A percentile compares a stretch with the other conserved stretches of the same genome.
These are phyloP conservation scores for Brachypteracias leptosomus DNA, from an alignment of 2,113 vertebrate species.

Conservation along the genomic window DNA sequence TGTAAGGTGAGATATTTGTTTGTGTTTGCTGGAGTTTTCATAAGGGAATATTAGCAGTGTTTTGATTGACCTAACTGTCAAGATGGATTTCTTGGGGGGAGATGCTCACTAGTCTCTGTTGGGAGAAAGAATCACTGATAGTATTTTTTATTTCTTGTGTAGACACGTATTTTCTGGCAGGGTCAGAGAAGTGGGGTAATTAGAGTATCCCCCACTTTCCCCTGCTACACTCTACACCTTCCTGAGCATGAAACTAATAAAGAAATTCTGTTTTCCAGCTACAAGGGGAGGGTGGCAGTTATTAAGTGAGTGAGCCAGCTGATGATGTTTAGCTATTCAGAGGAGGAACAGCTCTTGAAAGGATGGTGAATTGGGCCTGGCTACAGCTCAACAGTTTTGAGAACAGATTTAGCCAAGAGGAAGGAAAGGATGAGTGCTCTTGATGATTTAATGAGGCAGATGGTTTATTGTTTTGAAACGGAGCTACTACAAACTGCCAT, in stretches of 20 bases:
- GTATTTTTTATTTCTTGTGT: background rate
- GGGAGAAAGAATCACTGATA: background rate
- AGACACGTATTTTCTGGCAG: accelerated
- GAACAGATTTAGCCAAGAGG: slow-evolving; percentile 11
- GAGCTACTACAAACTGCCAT: background rate
- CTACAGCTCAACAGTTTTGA: background rate
- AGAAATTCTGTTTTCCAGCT: background rate
- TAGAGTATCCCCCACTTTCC: background rate
- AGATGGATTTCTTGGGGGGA: background rate
- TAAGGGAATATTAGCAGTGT: background rate
- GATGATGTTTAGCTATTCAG: background rate
- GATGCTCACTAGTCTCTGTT: background rate
- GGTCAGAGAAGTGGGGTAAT: background rate
- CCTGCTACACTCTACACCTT: background rate
- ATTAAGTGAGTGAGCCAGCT: background rate
- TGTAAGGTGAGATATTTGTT: background rate
- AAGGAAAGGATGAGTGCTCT: slow-evolving; percentile 17
- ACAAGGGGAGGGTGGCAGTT: background rate
- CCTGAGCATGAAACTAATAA: background rate
- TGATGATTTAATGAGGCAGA: slow-evolving; percentile 49
- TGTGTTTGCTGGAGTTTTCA: background rate
- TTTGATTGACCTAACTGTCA: background rate
- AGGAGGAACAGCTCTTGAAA: background rate
- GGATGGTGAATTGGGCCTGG: slow-evolving; percentile 6
- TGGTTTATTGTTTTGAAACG: slow-evolving; percentile 37